Percentiles rank a stretch among this genome's conserved stretches.
Evolutionary conservation across 2,888 invertebrate genomes (phyloP).

Genomic region (Imbricaverruca yamaguchii): DNA sequence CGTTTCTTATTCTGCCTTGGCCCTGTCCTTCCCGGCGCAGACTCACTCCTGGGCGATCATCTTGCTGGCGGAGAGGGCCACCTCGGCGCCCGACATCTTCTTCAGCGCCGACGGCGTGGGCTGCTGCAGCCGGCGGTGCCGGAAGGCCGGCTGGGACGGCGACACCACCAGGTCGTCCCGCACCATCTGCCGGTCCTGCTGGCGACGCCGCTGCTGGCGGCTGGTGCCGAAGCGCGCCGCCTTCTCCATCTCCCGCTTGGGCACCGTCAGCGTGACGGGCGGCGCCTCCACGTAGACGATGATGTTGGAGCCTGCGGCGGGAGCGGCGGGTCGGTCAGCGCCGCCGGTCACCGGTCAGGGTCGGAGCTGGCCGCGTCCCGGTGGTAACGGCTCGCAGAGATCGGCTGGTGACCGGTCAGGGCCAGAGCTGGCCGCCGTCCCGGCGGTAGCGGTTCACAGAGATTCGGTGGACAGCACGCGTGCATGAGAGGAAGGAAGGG

Average conservation of each 20-base stretch:
- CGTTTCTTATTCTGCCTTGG: too few species aligned
- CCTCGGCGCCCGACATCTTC: slow-evolving; percentile 26
- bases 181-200: slow-evolving; percentile 23
- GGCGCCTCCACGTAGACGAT: slow-evolving; percentile 10
- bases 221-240: neutral
- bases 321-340: too few species aligned
- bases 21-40: too few species aligned
- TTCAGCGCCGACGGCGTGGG: slow-evolving; percentile 27
- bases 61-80: slow-evolving; percentile 25
- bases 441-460: too few species aligned
- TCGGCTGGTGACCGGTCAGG: too few species aligned
- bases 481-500: too few species aligned
- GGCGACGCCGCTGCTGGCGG: neutral
- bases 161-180: slow-evolving; percentile 30
- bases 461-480: too few species aligned
- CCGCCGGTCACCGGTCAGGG: too few species aligned
- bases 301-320: neutral
- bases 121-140: slow-evolving; percentile 32
- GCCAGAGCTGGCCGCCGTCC: too few species aligned
- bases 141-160: slow-evolving; percentile 27
- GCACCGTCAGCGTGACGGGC: neutral
- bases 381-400: too few species aligned
- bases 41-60: slow-evolving; percentile 25
- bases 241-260: slow-evolving; percentile 8
- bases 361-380: too few species aligned